Conservation (phyloP, 2,113 vertebrate genomes). For the Columba janthina region DNA sequence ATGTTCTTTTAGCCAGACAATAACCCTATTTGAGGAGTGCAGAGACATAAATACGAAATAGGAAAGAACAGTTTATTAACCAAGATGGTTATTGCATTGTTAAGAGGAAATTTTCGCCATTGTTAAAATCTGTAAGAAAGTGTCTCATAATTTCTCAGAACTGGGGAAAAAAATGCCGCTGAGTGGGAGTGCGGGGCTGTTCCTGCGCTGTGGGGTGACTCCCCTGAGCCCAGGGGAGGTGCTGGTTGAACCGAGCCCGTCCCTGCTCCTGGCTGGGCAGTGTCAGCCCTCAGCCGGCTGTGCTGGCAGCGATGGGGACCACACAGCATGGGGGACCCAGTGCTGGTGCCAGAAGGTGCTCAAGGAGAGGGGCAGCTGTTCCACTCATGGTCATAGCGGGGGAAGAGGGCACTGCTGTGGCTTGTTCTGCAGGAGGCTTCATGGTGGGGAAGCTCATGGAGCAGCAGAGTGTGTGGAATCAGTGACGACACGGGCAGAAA, state of each 20-base stretch:
- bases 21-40: not conserved
- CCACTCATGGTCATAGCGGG: fast-evolving
- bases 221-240: not conserved
- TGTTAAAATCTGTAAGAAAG: not conserved
- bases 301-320: not conserved
- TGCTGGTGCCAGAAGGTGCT: not conserved
- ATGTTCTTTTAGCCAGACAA: not conserved
- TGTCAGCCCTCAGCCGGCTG: not conserved
- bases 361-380: not conserved
- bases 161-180: not conserved
- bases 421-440: not conserved
- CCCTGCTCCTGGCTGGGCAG: not conserved
- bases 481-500: not conserved
- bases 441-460: not conserved
- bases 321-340: no score
- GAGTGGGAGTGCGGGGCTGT: not conserved
- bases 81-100: not conserved
- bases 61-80: not conserved
- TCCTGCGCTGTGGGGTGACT: not conserved
- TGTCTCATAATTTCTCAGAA: not conserved
- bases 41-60: not conserved
- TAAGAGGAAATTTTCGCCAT: not conserved
- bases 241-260: not conserved
- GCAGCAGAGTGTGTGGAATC: not conserved
- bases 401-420: not conserved